A percentile compares a stretch with the other conserved stretches of the same genome.
phyloP scores from a whole-genome alignment of 2,113 vertebrate genomes.

The Daphoenositta chrysoptera region DNA sequence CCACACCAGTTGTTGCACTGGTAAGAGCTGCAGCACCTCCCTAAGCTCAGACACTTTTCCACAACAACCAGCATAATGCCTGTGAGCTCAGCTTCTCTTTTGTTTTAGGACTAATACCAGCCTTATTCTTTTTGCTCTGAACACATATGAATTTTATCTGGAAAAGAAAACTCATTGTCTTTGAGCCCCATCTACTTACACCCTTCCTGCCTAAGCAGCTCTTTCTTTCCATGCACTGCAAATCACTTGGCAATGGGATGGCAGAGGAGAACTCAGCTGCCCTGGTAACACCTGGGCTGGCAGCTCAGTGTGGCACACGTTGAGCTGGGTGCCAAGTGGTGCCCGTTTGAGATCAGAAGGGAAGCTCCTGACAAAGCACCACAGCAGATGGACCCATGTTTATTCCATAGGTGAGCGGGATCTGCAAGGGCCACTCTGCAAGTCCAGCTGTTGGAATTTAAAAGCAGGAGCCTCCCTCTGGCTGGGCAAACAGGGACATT shows the following conservation, averaged over 20 bases:
- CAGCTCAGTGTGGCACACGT: neutral
- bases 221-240: neutral
- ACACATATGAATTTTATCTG: neutral
- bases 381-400: neutral
- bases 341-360: accelerated
- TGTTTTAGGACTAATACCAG: neutral
- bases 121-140: neutral
- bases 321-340: accelerated
- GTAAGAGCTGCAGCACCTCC: neutral
- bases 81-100: neutral
- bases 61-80: neutral
- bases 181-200: neutral
- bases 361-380: neutral
- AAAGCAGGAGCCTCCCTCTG: neutral
- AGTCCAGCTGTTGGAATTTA: neutral
- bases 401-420: neutral
- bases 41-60: neutral
- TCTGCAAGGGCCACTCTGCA: neutral
- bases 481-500: neutral
- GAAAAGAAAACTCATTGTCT: neutral
- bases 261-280: neutral
- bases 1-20: neutral
- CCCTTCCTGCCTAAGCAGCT: neutral
- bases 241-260: neutral
- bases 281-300: neutral